Conservation (phyloP, 2,797 vertebrate genomes). For the Rallus crepitans region DNA sequence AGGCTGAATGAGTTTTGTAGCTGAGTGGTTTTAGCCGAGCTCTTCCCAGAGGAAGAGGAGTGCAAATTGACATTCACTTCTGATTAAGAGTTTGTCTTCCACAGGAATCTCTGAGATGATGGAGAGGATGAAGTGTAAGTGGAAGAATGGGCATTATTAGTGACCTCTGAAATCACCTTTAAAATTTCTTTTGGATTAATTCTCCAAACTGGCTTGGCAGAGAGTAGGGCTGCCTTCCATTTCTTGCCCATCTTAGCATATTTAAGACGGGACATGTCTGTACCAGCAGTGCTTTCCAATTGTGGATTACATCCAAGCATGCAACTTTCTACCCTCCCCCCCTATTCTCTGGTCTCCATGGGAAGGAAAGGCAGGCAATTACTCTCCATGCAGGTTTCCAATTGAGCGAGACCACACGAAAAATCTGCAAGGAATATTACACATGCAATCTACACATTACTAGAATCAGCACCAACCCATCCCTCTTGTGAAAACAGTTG, state of each 20-base stretch:
- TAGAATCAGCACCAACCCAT: not conserved
- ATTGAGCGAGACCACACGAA: not conserved
- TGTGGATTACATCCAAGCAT: not conserved
- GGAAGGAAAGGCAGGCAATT: not conserved
- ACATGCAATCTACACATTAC: fast-evolving
- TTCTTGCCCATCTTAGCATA: not conserved
- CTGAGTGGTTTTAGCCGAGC: not conserved
- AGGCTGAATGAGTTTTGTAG: not conserved
- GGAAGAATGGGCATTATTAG: not conserved
- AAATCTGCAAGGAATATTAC: not conserved
- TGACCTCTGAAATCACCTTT: not conserved
- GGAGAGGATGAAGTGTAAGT: not conserved
- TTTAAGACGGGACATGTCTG: not conserved
- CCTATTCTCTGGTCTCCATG: not conserved
- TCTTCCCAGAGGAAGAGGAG: not conserved
- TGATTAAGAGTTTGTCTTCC: not conserved
- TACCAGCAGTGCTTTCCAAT: not conserved
- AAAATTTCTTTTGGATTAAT: not conserved
- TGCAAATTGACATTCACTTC: not conserved
- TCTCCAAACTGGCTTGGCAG: not conserved
- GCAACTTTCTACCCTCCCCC: not conserved
- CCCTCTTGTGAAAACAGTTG: not conserved
- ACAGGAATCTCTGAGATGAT: not conserved
- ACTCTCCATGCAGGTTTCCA: not conserved
- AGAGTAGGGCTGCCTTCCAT: not conserved